phyloP scores from a whole-genome alignment of 2,113 vertebrate species.

The Spea multiplicata region DNA sequence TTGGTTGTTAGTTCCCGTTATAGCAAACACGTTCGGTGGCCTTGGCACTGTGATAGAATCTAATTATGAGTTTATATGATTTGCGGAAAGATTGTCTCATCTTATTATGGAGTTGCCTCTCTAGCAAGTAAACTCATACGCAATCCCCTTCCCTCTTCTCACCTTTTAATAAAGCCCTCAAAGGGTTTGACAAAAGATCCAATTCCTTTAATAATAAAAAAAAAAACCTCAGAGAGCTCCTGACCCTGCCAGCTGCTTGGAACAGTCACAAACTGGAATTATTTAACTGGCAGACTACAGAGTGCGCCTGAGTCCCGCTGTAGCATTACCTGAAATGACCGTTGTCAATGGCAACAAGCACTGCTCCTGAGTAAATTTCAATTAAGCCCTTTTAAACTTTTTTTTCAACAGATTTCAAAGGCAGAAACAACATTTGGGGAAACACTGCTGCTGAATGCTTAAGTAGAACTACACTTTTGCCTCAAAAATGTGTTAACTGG shows the following conservation, averaged over 20 bases:
- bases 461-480: too few relatives aligned
- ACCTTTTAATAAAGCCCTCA: slow-evolving; percentile 21
- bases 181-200: slow-evolving; percentile 16
- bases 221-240: slow-evolving; percentile 5
- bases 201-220: slow-evolving; percentile 10
- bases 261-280: slow-evolving; percentile 21
- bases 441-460: too few relatives aligned
- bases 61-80: slow-evolving; percentile 17
- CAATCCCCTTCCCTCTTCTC: neutral
- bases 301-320: slow-evolving; percentile 3
- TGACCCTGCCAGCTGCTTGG: slow-evolving; percentile 33
- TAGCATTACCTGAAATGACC: slow-evolving; percentile 46
- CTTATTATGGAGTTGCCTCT: neutral
- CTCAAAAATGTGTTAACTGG: too few relatives aligned
- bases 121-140: neutral
- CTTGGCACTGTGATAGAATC: slow-evolving; percentile 20
- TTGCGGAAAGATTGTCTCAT: neutral
- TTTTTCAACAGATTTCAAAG: neutral
- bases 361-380: slow-evolving; percentile 29
- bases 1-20: too few relatives aligned
- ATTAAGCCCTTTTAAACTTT: neutral
- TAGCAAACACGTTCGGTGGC: too few relatives aligned
- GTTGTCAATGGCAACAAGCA: slow-evolving; percentile 34
- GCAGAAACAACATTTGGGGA: too few relatives aligned
- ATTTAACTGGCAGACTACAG: slow-evolving; percentile 41